Percentiles rank a stretch among this genome's conserved stretches.
These are phyloP conservation scores for Masticophis lateralis DNA, from an alignment of 2,797 vertebrate genomes.

Conservation along the genomic window DNA sequence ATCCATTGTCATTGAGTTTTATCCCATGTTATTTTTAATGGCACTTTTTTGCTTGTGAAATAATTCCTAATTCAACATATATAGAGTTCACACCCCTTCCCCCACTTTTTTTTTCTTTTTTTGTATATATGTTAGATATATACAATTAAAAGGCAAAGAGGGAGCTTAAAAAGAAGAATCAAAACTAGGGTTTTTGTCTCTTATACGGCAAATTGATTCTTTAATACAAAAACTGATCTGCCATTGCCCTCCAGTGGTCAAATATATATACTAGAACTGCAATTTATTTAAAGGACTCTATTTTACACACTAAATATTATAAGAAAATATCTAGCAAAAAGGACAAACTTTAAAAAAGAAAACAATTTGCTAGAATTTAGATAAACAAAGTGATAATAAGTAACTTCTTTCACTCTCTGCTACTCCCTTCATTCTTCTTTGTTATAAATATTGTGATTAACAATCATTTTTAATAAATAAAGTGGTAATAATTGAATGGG, in stretches of 20 bases:
- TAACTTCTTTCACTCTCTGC: neutral
- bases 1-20: constrained; percentile 67
- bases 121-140: constrained; percentile 22
- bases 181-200: constrained; percentile 15
- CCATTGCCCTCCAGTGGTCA: constrained; percentile 73
- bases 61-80: constrained; percentile 8
- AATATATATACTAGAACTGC: constrained; percentile 23
- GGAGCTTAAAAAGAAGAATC: neutral
- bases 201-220: constrained; percentile 41
- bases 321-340: neutral
- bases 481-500: neutral
- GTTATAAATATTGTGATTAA: neutral
- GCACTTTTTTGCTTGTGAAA: constrained; percentile 22
- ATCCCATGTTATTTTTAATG: constrained; percentile 21
- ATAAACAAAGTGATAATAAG: neutral
- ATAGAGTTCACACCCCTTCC: neutral
- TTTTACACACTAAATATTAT: neutral
- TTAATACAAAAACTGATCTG: constrained; percentile 59
- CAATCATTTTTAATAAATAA: neutral
- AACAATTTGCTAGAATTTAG: neutral
- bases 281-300: neutral
- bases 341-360: neutral
- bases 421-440: neutral
- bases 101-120: neutral
- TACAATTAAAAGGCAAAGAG: neutral